These are phyloP conservation scores for Scyliorhinus canicula DNA, from an alignment of 2,797 vertebrate genomes.

Conservation along the genomic window DNA sequence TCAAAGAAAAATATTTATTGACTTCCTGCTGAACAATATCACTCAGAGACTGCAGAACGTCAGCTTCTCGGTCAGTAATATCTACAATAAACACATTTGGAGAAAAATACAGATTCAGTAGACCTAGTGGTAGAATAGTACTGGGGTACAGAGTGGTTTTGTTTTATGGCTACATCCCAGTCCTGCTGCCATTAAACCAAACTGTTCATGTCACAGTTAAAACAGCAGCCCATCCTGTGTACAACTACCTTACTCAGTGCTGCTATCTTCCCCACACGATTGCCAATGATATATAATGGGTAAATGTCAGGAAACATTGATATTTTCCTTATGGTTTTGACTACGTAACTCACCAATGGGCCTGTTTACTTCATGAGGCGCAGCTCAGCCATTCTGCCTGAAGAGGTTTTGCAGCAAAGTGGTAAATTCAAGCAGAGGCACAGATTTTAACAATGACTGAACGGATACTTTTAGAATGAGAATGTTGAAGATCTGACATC, in stretches of 20 bases:
- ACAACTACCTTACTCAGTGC: not conserved
- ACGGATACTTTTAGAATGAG: not conserved
- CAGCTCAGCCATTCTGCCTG: not conserved
- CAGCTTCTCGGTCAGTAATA: constrained; percentile 57
- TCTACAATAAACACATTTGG: not conserved
- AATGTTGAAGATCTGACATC: not conserved
- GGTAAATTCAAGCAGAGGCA: not conserved
- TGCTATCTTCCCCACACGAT: not conserved
- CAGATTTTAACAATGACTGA: not conserved
- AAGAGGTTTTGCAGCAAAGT: not conserved
- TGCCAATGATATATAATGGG: not conserved
- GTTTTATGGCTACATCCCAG: not conserved
- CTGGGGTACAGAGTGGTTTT: not conserved
- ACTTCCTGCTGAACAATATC: constrained; percentile 68
- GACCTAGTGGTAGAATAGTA: not conserved
- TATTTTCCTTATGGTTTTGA: not conserved
- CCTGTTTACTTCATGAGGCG: not conserved
- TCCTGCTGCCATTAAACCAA: not conserved
- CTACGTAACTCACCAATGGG: not conserved
- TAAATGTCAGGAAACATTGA: not conserved
- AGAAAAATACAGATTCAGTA: not conserved
- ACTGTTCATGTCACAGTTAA: not conserved
- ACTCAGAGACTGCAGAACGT: constrained; percentile 64
- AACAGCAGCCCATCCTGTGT: not conserved
- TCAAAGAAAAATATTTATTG: constrained; percentile 60